A percentile compares a stretch with the other conserved stretches of the same genome.
Evolutionary conservation across 2,888 invertebrate genomes (phyloP).

Genomic region (Odontocerum albicorne): DNA sequence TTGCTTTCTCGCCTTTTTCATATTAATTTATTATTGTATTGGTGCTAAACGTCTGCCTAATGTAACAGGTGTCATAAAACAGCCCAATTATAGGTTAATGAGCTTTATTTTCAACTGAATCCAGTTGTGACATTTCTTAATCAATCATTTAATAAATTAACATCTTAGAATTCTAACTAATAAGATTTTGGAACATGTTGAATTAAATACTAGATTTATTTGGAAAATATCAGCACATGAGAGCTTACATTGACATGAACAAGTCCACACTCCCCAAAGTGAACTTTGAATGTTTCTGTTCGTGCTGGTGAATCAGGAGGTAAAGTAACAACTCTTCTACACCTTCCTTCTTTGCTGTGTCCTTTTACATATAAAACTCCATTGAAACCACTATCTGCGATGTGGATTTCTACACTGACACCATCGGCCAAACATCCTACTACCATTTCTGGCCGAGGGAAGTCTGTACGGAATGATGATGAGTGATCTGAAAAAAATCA

Average conservation of each 20-base stretch:
- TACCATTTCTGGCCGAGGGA: slow-evolving; percentile 82
- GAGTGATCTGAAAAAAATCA: slow-evolving; percentile 41
- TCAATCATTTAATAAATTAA: too few relatives aligned
- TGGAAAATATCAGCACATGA: too few relatives aligned
- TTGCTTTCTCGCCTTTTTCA: too few relatives aligned
- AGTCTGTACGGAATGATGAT: slow-evolving; percentile 69
- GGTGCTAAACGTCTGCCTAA: too few relatives aligned
- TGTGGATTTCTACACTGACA: slow-evolving; percentile 81
- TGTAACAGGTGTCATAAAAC: too few relatives aligned
- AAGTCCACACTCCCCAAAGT: slow-evolving; percentile 89
- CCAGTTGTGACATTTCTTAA: too few relatives aligned
- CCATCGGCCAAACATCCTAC: slow-evolving; percentile 92
- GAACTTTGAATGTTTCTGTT: slow-evolving; percentile 81
- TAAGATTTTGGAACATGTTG: too few relatives aligned
- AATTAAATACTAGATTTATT: too few relatives aligned
- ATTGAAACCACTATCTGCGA: slow-evolving; percentile 76
- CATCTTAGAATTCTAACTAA: too few relatives aligned
- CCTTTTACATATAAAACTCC: slow-evolving; percentile 93
- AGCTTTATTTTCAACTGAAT: too few relatives aligned
- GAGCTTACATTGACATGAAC: slow-evolving; percentile 83
- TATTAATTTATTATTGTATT: too few relatives aligned
- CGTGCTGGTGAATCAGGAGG: slow-evolving; percentile 67
- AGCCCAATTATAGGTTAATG: too few relatives aligned
- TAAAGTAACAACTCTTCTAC: slow-evolving; percentile 77
- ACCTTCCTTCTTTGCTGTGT: slow-evolving; percentile 90